Evolutionary conservation across 2,888 invertebrate genomes (phyloP), one percentile per base, ranked within the genome.

Genomic region (Dolomedes plantarius): DNA sequence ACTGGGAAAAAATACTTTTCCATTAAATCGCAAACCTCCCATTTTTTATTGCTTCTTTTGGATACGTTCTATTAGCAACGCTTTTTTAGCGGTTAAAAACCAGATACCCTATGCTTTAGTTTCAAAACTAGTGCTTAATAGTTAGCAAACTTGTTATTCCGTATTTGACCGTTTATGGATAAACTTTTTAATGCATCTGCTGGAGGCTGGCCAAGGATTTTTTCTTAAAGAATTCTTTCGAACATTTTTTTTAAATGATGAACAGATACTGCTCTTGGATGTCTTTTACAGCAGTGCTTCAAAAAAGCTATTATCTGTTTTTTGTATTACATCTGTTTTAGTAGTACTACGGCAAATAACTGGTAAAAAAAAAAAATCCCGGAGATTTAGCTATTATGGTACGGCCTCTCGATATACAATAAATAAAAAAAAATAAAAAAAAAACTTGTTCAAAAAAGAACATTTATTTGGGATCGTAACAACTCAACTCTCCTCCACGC

Each of bases 391-490:
- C 75, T 77, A 67, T 83, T 72, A 76, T 64, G 23, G 71, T 9
- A 65, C 71, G 67, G 65, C 72, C 41, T 83, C 64, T 50, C 72
- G 83, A 77, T 83, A 77, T 39, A 28, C 39, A 71, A 46, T 65
- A 71, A 23, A n/a, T n/a, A n/a, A n/a, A n/a, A n/a, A n/a, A n/a
- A n/a, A n/a, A n/a, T n/a, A n/a, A 39, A 50, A 23, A 64, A 65
- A 23, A 27, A 64, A 72, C 71, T 23, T 27, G 29, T 72, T 50
- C 73, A 39, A 72, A 71, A 56, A 76, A 69, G 72, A 83, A 83
- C 76, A 76, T 76, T 83, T 83, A 83, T 77, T 83, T 83, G 67
- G 69, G 76, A 83, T 83, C 64, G 69, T 71, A 82, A 77, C 83
- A 65, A 83, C 83, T 77, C 76, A 83, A 72, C 83, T 77, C 76